Evolutionary conservation across 2,888 invertebrate species (phyloP).

Genomic region (Hesperia comma): DNA sequence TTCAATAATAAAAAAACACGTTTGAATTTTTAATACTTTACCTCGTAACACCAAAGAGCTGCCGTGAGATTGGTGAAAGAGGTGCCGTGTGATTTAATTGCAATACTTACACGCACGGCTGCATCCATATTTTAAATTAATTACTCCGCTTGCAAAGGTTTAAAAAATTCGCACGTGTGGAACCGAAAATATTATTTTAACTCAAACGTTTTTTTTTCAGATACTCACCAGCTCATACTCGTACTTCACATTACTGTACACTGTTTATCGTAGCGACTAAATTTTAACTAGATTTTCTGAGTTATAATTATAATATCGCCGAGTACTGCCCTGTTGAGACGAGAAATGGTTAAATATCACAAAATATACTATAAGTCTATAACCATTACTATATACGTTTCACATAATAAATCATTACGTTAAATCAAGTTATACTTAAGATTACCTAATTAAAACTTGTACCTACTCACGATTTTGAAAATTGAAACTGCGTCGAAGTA

Average conservation of each 20-base stretch:
- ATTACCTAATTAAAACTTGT: no score
- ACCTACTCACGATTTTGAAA: no score
- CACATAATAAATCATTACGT: no score
- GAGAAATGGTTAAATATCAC: constrained; percentile 11
- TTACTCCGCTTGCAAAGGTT: constrained; percentile 16
- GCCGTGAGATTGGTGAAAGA: no score
- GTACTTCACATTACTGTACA: constrained; percentile 68
- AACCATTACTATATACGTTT: no score
- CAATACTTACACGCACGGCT: constrained; percentile 2
- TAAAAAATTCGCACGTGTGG: constrained; percentile 10
- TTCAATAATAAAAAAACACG: neutral
- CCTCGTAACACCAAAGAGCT: neutral
- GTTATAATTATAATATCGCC: no score
- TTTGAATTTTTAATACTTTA: neutral
- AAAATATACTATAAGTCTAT: no score
- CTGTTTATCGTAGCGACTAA: constrained; percentile 58
- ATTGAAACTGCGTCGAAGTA: no score
- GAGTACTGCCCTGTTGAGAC: constrained; percentile 6
- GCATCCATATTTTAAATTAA: constrained; percentile 20
- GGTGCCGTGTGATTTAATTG: constrained; percentile 16
- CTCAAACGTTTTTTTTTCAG: constrained; percentile 55
- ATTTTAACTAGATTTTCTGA: constrained; percentile 26
- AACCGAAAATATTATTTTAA: constrained; percentile 35
- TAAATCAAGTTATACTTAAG: no score
- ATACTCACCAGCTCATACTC: constrained; percentile 69